Evolutionary conservation across 2,797 vertebrate species (phyloP), one percentile per base, ranked within the genome.

Genomic region (Hirundo rustica): DNA sequence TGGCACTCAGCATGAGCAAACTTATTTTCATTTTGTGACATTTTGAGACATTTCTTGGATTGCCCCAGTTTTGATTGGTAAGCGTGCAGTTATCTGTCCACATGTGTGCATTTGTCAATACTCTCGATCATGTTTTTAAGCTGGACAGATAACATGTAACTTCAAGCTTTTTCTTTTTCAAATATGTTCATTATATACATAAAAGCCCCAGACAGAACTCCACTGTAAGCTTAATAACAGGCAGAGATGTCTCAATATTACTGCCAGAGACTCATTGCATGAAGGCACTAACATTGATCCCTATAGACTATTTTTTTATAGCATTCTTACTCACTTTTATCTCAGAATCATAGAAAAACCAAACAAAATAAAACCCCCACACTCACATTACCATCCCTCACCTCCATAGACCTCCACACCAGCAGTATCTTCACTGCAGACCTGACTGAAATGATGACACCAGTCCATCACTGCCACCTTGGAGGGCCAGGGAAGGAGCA

Each of bases 381-480:
- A 7, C 8, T 4, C 19, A 45, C 20, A 20, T 34, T 14, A 48
- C 42, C 38, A 75, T 48, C 10, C 22, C 18, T 67, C 0, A 0
- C 26, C 44, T 84, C 38, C 51, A 72, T n/a, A 84, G 73, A 61
- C 47, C n/a, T 32, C 36, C 27, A 32, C 0, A 0, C 14, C 13
- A 7, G 34, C 42, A 78, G 29, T 13, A 29, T 7, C 16, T 45
- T 65, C 50, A 81, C 2, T 25, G 7, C 61, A 83, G 77, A 42
- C 15, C 10, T 83, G 38, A 64, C 32, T 9, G 20, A 86, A 86
- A 81, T 7, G 16, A 75, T 67, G 44, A 58, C 40, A 79, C 4
- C 13, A 17, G 32, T 29, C 54, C 65, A 61, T 29, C 71, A 50
- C n/a, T 48, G 38, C 36, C 47, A 66, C 29, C 40, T 60, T 2